Base-by-base conservation (phyloP, 2,888 invertebrate species). In the Exocentrus adspersus region DNA sequence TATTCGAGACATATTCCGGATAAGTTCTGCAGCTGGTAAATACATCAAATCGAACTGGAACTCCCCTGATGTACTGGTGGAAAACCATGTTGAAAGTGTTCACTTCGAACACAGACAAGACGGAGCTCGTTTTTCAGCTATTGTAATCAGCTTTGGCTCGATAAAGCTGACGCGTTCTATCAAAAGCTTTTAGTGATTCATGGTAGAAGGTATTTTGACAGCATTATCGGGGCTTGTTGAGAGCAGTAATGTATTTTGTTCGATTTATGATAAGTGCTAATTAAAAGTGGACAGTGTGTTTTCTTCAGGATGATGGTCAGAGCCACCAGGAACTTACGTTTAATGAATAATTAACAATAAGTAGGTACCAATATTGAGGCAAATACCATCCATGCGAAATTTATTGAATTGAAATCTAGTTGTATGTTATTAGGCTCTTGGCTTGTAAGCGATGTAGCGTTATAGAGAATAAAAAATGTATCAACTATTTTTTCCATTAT, bases 121-220 rank as follows among this genome's bases (percentile, higher is more conserved):
- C 37, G 20, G 41, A 53, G 21, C 48, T 12, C 37, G 37, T 53
- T 37, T 21, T 20, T 42, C 20, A 37, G 20, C 16, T 51, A 16
- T 10, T 42, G 20, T 42, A 53, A 53, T 53, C 53, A 42, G 14
- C 41, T 21, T 9, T 5, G 14, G 20, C 41, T 9, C 20, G 41
- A 41, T 53, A 53, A 42, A 21, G 14, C 14, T 7, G 41, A 21
- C 53, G 19, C 20, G 53, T 42, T 21, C 53, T 42, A 42, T 53
- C 42, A 19, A 20, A 37, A 24, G 53, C 53, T 53, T 53, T 53
- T 53, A 53, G 53, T 53, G 53, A 53, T 52, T 52, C 52, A 52
- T 37, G n/a, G 37, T 32, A 17, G 20, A 41, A 21, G 14, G 19
- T 53, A 53, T 53, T 41, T 41, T 53, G 53, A 41, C 41, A 21